Evolutionary conservation across 1,140 invertebrate genomes (phyloP).

Genomic region (Bombus turneri): DNA sequence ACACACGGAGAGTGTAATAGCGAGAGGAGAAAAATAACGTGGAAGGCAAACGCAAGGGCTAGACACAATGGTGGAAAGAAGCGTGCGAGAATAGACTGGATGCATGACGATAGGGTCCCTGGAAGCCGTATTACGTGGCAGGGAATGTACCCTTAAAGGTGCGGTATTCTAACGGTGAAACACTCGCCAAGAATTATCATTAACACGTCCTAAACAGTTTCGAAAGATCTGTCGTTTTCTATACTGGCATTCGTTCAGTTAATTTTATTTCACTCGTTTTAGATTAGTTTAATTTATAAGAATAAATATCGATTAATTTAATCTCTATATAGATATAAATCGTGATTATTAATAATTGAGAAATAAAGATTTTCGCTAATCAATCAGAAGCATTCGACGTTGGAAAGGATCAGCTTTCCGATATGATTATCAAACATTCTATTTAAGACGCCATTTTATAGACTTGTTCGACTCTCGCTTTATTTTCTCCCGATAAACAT

Average conservation of each 20-base stretch:
- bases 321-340: no score
- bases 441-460: no score
- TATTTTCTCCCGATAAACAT: background rate
- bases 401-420: no score
- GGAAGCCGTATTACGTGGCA: conserved; percentile 1
- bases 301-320: no score
- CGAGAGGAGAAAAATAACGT: conserved; percentile 36
- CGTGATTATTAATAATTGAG: no score
- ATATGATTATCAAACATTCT: no score
- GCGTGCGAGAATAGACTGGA: background rate
- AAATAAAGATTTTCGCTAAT: no score
- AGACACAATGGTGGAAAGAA: conserved; percentile 7
- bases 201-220: background rate
- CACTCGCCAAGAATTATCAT: no score
- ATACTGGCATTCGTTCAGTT: no score
- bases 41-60: background rate
- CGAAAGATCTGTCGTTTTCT: background rate
- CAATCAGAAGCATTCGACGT: no score
- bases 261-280: no score
- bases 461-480: background rate
- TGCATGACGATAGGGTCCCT: conserved; percentile 30
- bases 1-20: background rate
- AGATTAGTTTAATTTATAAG: no score
- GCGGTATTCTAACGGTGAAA: background rate
- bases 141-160: background rate